Conservation (phyloP, 2,797 vertebrate genomes). For the Notolabrus celidotus region DNA sequence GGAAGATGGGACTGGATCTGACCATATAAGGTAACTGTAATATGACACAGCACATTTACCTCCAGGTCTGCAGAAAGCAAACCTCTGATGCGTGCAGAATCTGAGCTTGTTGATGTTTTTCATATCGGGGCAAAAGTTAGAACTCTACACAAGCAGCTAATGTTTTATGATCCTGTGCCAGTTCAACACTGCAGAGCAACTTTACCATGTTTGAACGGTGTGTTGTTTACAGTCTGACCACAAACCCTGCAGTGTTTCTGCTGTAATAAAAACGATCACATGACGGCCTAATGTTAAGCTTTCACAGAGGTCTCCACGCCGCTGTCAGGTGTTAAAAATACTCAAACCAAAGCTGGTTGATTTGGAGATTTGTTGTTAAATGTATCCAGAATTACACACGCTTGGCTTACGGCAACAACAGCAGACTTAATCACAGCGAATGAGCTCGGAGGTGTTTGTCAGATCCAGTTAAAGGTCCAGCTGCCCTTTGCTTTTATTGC, state of each 20-base stretch:
- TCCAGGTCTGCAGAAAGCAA: not conserved
- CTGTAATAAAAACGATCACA: no score
- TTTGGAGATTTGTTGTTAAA: not conserved
- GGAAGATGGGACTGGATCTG: no score
- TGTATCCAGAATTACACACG: not conserved
- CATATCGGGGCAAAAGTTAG: not conserved
- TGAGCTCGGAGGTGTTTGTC: not conserved
- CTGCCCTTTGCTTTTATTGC: conserved; percentile 72
- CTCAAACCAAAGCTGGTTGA: not conserved
- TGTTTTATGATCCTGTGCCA: not conserved
- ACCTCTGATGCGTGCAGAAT: not conserved
- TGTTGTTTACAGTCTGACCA: not conserved
- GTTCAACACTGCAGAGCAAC: conserved; percentile 4
- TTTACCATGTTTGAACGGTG: no score
- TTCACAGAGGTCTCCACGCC: not conserved
- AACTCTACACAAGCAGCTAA: not conserved
- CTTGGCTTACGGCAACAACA: not conserved
- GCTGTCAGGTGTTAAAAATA: not conserved
- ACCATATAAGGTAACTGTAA: no score
- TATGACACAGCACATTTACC: no score
- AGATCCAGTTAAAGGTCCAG: conserved; percentile 39
- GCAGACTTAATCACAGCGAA: not conserved
- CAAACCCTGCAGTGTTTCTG: not conserved
- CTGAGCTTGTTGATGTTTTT: not conserved
- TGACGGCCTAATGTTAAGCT: not conserved